Percentiles rank a stretch among this genome's conserved stretches.
phyloP scores from a whole-genome alignment of 2,888 invertebrate species.

The Lysandra bellargus region DNA sequence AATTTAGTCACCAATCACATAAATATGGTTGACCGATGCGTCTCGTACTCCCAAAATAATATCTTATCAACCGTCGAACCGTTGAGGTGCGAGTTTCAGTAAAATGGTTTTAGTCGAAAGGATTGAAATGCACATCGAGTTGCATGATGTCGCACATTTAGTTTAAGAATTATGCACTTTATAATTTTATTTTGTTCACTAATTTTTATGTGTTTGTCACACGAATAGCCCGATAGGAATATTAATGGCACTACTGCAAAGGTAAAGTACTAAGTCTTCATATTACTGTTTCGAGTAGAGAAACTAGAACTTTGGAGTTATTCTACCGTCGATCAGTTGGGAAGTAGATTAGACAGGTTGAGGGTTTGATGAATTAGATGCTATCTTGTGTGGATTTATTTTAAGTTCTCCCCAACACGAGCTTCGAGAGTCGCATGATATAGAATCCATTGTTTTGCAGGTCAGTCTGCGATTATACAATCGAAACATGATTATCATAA shows the following conservation, averaged over 20 bases:
- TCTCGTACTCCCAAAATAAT: background rate
- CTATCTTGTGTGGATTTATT: constrained; percentile 32
- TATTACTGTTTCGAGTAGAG: constrained; percentile 54
- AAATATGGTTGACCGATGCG: background rate
- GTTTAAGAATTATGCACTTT: constrained; percentile 40
- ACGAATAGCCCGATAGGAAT: constrained; percentile 96
- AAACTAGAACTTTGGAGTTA: constrained; percentile 42
- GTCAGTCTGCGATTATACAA: constrained; percentile 11
- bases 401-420: constrained; percentile 32
- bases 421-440: constrained; percentile 32
- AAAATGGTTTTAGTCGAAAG: background rate
- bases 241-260: constrained; percentile 96
- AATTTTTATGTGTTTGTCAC: constrained; percentile 84
- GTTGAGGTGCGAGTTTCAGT: background rate
- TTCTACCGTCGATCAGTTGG: constrained; percentile 29
- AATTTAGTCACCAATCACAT: background rate
- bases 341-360: constrained; percentile 38
- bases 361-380: constrained; percentile 33
- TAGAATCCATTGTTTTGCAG: constrained; percentile 22
- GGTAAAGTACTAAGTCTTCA: constrained; percentile 84
- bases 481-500: background rate
- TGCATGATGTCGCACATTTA: constrained; percentile 41
- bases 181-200: constrained; percentile 59
- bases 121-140: constrained; percentile 5
- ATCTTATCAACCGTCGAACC: background rate